Base-by-base conservation (phyloP, 2,888 invertebrate genomes). In the Monopis laevigella region DNA sequence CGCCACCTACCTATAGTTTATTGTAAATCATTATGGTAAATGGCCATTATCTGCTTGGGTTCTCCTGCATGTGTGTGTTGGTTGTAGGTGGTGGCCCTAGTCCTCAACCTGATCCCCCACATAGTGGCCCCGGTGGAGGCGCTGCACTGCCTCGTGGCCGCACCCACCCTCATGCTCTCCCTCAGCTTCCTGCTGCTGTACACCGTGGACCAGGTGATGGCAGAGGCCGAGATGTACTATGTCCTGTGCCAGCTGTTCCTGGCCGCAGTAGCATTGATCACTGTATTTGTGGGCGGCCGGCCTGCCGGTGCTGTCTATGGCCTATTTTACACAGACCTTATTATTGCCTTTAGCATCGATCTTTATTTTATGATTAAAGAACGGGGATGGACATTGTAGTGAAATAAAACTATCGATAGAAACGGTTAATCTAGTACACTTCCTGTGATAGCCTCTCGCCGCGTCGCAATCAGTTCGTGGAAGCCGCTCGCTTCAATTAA, bases 61-160 rank as follows among this genome's bases (percentile, higher is more conserved):
- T n/a, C n/a, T n/a, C n/a, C n/a, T n/a, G n/a, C n/a, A 14, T 14
- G 5, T 6, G 10, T 59, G 57, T 69, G 59, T 68, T 67, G 58
- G 56, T 77, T 77, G 68, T 78, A 78, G 77, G 74, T 71, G 63
- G 62, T 77, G 62, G 72, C 74, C 51, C 62, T 78, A 47, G 62
- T 77, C 46, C 71, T 78, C 59, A 70, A 62, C 65, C 55, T 77
- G 50, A 59, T 77, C 46, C 72, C 72, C 45, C 65, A 70, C 56
- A 62, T 75, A 48, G 70, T 77, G 67, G 59, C 57, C 18, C 70
- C 73, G 0, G 51, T 71, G 62, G 71, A 72, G 39, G 19, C 45
- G 27, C 54, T 58, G 45, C 61, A 65, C 46, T 77, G 77, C 53
- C 51, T 74, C 50, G 71, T 72, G 19, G 65, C 71, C 1, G 71